A percentile compares a stretch with the other conserved stretches of the same genome.
These are phyloP conservation scores for Syrrhaptes paradoxus DNA, from an alignment of 2,113 vertebrate genomes.

Conservation along the genomic window DNA sequence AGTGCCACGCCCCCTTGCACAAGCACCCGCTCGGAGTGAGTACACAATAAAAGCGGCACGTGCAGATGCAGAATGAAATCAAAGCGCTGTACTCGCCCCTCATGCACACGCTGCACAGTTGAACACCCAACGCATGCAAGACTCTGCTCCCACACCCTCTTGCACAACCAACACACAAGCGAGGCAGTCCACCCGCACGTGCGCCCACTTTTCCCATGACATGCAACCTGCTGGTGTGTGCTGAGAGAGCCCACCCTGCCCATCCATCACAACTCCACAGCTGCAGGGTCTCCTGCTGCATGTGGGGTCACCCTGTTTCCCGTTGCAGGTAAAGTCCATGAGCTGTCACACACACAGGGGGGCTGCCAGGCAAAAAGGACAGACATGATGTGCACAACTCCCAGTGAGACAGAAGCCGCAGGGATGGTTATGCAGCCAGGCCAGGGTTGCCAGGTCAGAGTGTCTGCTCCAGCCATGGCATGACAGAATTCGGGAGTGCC, in stretches of 20 bases:
- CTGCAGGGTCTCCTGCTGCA: accelerated
- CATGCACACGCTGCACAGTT: background rate
- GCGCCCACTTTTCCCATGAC: background rate
- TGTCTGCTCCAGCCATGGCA: background rate
- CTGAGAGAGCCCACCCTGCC: background rate
- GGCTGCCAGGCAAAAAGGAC: background rate
- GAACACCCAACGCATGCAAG: accelerated
- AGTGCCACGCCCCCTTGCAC: background rate
- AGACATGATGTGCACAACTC: too few species aligned
- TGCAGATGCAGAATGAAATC: accelerated
- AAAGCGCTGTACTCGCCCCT: accelerated
- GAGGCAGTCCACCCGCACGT: accelerated
- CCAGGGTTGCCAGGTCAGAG: background rate
- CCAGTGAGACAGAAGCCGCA: background rate
- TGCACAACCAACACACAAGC: accelerated
- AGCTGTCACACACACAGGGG: accelerated
- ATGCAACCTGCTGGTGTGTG: background rate
- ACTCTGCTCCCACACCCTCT: background rate
- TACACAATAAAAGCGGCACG: accelerated
- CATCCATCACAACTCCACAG: accelerated
- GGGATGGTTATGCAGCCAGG: background rate
- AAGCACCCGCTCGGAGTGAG: accelerated
- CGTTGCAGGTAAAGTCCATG: accelerated
- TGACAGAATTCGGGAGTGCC: background rate
- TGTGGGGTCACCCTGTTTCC: background rate